Base-by-base conservation (phyloP, 92 coral and sea anemone species). In the Paramuricea clavata region DNA sequence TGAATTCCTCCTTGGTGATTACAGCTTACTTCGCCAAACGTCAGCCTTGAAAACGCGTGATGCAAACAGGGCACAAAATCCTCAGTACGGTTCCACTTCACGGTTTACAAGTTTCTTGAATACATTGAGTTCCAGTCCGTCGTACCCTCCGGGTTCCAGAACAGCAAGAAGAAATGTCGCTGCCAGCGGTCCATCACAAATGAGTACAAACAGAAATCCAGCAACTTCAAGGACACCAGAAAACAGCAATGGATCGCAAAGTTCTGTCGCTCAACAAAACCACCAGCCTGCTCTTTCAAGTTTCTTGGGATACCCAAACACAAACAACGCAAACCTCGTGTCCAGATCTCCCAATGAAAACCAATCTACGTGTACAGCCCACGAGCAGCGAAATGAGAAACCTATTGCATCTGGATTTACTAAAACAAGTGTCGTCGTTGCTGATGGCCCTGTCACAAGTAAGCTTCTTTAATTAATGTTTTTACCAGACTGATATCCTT, bases 1-100 rank as follows among this genome's bases (percentile, higher is more conserved):
- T 25, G 32, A 43, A 3, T 78, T 78, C 32, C 47, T 74, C 17
- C 26, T 74, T 2, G 81, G 81, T 41, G 81, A 74, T 31, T 74
- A 74, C 35, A 6, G 6, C 9, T 16, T n/a, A 15, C 50, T 74
- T 36, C 81, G 76, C n/a, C 21, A 56, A 6, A 17, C 26, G 0
- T n/a, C 64, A 56, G 25, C 64, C 15, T n/a, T n/a, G 6, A 56
- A 23, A 23, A 56, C 8, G 5, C 64, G 26, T 16, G 64, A 3
- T 17, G 64, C 64, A 56, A 56, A n/a, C 21, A 56, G 23, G 7
- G 26, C 23, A 0, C 3, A 17, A 56, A n/a, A 56, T n/a, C 64
- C 26, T 56, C 64, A 23, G 5, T n/a, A 5, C 6, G 68, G 68
- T 7, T 7, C 31, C 31, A n/a, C 68, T 6, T 22, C 68, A 2